Evolutionary conservation across 2,888 invertebrate genomes (phyloP).

Genomic region (Lagria hirta): DNA sequence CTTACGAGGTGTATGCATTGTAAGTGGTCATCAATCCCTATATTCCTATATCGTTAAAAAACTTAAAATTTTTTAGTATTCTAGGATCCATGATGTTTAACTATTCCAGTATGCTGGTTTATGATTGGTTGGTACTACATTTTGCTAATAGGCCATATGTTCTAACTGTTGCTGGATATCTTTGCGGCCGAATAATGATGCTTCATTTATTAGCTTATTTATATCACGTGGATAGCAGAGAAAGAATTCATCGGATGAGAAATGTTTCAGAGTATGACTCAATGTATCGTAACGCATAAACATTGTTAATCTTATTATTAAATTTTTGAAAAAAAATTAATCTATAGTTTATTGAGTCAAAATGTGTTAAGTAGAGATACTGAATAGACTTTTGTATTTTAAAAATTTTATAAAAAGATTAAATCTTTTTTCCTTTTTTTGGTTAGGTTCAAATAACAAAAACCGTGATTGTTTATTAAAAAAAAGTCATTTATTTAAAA

Average conservation of each 20-base stretch:
- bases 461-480: no score
- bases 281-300: conserved; percentile 33
- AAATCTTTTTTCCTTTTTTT: no score
- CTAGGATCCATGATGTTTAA: conserved; percentile 49
- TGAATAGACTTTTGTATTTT: no score
- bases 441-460: no score
- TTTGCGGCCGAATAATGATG: conserved; percentile 47
- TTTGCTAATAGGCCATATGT: conserved; percentile 35
- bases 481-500: no score
- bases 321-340: no score
- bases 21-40: no score
- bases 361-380: background rate
- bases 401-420: no score
- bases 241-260: conserved; percentile 28
- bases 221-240: conserved; percentile 48
- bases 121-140: conserved; percentile 37
- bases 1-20: no score
- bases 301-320: background rate
- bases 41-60: no score
- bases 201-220: conserved; percentile 46
- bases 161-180: conserved; percentile 40
- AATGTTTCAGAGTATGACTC: conserved; percentile 36
- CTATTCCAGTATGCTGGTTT: conserved; percentile 43
- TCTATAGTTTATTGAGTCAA: background rate
- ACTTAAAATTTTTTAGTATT: conserved; percentile 40